A percentile compares a stretch with the other conserved stretches of the same genome.
These are phyloP conservation scores for Limnephilus marmoratus DNA, from an alignment of 2,888 invertebrate species.

Conservation along the genomic window DNA sequence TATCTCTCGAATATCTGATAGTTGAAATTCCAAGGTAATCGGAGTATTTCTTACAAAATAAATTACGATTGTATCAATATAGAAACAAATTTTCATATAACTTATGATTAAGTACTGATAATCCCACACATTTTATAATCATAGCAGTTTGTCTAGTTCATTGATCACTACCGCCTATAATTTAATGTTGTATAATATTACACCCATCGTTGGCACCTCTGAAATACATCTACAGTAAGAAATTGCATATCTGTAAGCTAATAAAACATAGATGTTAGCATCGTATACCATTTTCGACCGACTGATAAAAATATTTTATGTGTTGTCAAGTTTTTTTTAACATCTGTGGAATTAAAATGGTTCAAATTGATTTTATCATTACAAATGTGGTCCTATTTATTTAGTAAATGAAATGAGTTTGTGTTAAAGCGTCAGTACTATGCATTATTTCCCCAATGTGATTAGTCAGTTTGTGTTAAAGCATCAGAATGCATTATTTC, in stretches of 20 bases:
- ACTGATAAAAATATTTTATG: not conserved
- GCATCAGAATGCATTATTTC: not conserved
- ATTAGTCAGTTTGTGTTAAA: too few species aligned
- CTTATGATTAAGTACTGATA: slow-evolving; percentile 6
- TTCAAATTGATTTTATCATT: not conserved
- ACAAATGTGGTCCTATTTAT: not conserved
- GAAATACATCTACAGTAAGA: not conserved
- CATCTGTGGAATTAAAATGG: not conserved
- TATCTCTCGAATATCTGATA: slow-evolving; percentile 29
- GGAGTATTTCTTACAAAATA: slow-evolving; percentile 22
- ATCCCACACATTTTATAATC: not conserved
- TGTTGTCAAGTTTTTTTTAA: not conserved
- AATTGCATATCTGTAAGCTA: slow-evolving; percentile 16
- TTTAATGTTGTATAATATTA: not conserved
- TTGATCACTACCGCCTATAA: not conserved
- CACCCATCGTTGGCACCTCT: not conserved
- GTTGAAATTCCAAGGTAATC: not conserved
- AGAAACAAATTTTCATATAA: slow-evolving; percentile 19
- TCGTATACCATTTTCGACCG: not conserved
- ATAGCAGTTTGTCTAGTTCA: slow-evolving; percentile 11
- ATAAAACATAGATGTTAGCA: not conserved
- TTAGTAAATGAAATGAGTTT: not conserved
- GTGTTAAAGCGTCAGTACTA: not conserved
- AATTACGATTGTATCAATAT: slow-evolving; percentile 21
- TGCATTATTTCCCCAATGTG: not conserved